Evolutionary conservation across 2,797 vertebrate genomes (phyloP).

Genomic region (Phrynocephalus forsythii): DNA sequence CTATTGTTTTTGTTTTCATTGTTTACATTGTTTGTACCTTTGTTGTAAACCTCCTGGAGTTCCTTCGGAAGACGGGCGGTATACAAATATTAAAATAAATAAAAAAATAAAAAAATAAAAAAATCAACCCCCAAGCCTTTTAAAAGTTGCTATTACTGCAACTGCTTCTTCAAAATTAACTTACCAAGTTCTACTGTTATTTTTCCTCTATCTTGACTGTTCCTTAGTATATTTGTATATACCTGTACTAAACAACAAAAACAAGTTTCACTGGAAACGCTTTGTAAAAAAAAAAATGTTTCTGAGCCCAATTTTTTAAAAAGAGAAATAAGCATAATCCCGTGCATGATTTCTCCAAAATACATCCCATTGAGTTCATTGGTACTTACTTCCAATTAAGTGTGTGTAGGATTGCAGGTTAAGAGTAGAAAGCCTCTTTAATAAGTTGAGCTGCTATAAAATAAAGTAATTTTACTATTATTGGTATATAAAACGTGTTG

Average conservation of each 20-base stretch:
- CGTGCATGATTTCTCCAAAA: too few relatives aligned
- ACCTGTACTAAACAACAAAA: slow-evolving; percentile 32
- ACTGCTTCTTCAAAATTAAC: neutral
- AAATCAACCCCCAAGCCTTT: neutral
- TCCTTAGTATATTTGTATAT: slow-evolving; percentile 37
- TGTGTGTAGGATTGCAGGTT: slow-evolving; percentile 33
- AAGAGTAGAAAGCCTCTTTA: slow-evolving; percentile 49
- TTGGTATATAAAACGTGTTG: slow-evolving; percentile 77
- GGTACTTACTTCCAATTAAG: neutral
- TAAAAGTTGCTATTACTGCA: neutral
- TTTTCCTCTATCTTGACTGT: slow-evolving; percentile 41
- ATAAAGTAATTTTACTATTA: slow-evolving; percentile 81
- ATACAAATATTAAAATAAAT: too few relatives aligned
- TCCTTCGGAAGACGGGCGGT: too few relatives aligned
- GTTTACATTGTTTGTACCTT: too few relatives aligned
- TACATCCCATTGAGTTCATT: neutral
- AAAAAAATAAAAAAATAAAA: too few relatives aligned
- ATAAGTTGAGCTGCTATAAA: slow-evolving; percentile 65
- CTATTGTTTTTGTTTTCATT: too few relatives aligned
- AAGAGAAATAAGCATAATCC: neutral
- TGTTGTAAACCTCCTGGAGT: too few relatives aligned
- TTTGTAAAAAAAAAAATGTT: slow-evolving; percentile 51
- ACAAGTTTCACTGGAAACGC: slow-evolving; percentile 26
- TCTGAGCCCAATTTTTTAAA: neutral
- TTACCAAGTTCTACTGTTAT: slow-evolving; percentile 25